Evolutionary conservation across 2,113 vertebrate genomes (phyloP), one percentile per base, ranked within the genome.

Genomic region (Lethenteron reissneri): DNA sequence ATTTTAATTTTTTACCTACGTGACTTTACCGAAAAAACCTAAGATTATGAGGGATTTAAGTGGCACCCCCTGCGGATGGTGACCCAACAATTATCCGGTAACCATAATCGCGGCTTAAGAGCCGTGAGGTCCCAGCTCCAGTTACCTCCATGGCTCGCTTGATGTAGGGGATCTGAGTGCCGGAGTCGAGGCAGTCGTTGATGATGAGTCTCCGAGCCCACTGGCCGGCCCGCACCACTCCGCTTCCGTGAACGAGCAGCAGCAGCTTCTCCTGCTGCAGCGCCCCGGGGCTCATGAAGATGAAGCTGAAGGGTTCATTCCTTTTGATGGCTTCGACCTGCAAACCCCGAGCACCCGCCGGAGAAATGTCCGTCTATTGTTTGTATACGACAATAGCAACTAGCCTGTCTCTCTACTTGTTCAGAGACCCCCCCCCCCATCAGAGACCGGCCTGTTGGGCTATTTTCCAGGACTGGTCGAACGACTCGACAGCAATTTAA

Each of bases 131-230:
- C 41, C 41, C 41, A 41, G 41, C 41, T 7, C 41, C 41, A 41
- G 41, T 79, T 86, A 95, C 94, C 84, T 88, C 80, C 75, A 80
- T 72, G 74, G 92, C 92, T 80, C 81, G 87, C 77, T 83, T 90
- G 84, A 97, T 95, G 76, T 92, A 97, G 1, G 94, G 92, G 76
- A 97, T 88, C 80, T 95, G 94, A 1, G 94, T 90, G 70, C 92
- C 94, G 71, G 90, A 92, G 81, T 95, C 79, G 79, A 97, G 80
- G 77, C 95, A 90, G 81, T 95, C 86, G 70, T 97, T 97, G 80
- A 97, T 89, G 80, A 97, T 95, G 72, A 97, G 87, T 69, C 88
- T 85, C 72, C 92, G 85, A 71, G 94, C 88, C 94, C 92, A 97
- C 81, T 97, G 92, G 62, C 94, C 92, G 11, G 89, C 94, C 74